Base-by-base conservation (phyloP, 2,797 vertebrate species). In the Pipistrellus nathusii region DNA sequence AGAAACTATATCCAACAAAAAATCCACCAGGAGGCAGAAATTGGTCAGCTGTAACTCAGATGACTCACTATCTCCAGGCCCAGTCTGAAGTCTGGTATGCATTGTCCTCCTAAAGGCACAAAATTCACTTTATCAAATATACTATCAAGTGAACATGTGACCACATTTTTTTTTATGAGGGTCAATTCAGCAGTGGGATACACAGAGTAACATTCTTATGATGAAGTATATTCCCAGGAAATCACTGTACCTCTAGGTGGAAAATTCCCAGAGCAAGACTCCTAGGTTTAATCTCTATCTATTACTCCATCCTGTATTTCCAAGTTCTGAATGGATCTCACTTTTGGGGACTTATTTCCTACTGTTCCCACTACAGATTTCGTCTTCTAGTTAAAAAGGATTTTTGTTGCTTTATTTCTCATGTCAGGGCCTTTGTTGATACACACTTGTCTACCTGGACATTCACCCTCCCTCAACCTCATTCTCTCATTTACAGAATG, bases 1-100 rank as follows among this genome's bases (percentile, higher is more conserved):
- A 97, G 99, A 99, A 95, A 99, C 99, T 90, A 99, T 99, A 98
- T 99, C 99, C 98, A 99, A 98, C 82, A 99, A 99, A 98, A 99
- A 99, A 98, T 99, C 99, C 76, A 99, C 99, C 96, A 99, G 98
- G 95, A 99, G 98, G 98, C 99, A 99, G 98, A 99, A 99, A 98
- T 99, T 99, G 97, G 99, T 98, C 97, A 99, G 98, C 48, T 99
- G 99, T 82, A 99, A 98, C 55, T 99, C 99, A 89, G 98, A 97
- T 12, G 98, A 97, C 53, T 99, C 98, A 90, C 91, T 98, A 95
- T 98, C 98, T 98, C 98, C 98, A 96, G 98, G 98, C 83, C 95
- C 97, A 94, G 97, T 97, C 15, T 98, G 97, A 96, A 98, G 97
- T 97, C 98, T 98, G 96, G 98, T 97, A 92, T 98, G 98, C 91